Conservation (phyloP, 2,113 vertebrate species). For the Neolamprologus brichardi region DNA sequence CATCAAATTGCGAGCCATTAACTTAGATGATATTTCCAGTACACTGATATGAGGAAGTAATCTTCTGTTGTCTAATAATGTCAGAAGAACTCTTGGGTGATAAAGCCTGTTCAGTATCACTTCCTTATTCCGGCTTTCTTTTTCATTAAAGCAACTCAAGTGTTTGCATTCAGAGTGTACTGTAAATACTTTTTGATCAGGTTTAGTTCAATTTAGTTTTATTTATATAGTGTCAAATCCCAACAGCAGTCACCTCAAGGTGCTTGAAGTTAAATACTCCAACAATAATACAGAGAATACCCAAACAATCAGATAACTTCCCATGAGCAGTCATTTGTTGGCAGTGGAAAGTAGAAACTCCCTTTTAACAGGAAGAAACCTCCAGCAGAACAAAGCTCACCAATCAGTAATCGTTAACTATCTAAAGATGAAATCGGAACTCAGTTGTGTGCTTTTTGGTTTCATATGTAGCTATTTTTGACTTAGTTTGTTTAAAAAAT, state of each 20-base stretch:
- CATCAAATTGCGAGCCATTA: conserved; percentile 7
- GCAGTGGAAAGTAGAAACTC: neutral
- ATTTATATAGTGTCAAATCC: neutral
- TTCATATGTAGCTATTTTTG: no score
- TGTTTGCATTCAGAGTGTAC: neutral
- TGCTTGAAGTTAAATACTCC: neutral
- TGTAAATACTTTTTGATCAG: neutral
- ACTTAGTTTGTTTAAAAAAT: neutral
- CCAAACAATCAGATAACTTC: neutral
- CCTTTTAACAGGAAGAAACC: neutral
- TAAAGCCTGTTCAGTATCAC: neutral
- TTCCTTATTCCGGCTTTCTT: neutral
- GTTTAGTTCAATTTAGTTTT: neutral
- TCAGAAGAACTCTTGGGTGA: neutral
- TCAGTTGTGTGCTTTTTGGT: neutral
- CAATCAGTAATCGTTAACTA: neutral
- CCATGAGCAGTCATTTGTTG: neutral
- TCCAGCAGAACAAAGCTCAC: neutral
- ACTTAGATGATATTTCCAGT: neutral
- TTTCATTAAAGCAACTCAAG: neutral
- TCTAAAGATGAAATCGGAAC: neutral
- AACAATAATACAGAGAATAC: neutral
- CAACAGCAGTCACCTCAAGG: neutral
- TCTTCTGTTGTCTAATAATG: neutral
- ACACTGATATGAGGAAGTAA: conserved; percentile 22